These are phyloP conservation scores for Platyrinchus mystaceus DNA, from an alignment of 2,797 vertebrate species.

Conservation along the genomic window DNA sequence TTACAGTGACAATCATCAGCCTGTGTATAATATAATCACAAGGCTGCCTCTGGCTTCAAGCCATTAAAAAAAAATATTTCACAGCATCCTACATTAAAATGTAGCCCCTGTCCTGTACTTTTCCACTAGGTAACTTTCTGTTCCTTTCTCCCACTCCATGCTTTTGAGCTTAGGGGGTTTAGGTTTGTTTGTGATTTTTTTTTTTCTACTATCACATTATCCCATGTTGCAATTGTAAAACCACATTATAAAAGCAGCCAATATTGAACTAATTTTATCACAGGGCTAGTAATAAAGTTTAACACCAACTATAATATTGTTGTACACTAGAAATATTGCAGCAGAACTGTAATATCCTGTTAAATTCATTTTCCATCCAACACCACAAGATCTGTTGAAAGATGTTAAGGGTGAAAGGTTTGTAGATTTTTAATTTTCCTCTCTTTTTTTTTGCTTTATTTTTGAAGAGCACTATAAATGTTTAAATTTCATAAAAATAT, in stretches of 20 bases:
- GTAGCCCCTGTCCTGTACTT: neutral
- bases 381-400: constrained; percentile 58
- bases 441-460: neutral
- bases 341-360: constrained; percentile 73
- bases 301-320: constrained; percentile 68
- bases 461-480: neutral
- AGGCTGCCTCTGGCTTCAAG: constrained; percentile 11
- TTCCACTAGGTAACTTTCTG: neutral
- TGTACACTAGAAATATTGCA: constrained; percentile 69
- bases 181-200: neutral
- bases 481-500: constrained; percentile 46
- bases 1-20: neutral
- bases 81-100: constrained; percentile 2
- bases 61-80: neutral
- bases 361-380: constrained; percentile 68
- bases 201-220: constrained; percentile 51
- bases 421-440: neutral
- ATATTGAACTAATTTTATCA: constrained; percentile 76
- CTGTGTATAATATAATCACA: constrained; percentile 16
- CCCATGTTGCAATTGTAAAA: constrained; percentile 66
- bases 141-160: neutral
- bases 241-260: constrained; percentile 65
- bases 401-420: constrained; percentile 44
- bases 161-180: neutral
- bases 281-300: constrained; percentile 70